Evolutionary conservation across 2,113 vertebrate species (phyloP).

Genomic region (Pogonocichla stellata): DNA sequence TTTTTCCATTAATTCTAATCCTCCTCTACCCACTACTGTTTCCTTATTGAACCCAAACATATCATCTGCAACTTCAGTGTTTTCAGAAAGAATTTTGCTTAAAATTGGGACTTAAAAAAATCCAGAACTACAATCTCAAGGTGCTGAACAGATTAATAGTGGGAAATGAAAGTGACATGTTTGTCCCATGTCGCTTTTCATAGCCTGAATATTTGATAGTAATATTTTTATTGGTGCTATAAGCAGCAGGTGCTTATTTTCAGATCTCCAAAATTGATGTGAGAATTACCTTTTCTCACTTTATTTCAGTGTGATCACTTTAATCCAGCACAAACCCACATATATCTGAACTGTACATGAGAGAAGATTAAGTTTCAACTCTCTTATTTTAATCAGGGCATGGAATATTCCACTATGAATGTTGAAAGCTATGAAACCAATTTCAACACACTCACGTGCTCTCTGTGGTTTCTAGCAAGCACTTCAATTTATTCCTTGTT

Average conservation of each 20-base stretch:
- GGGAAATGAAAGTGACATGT: neutral
- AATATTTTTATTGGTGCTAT: neutral
- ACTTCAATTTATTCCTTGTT: neutral
- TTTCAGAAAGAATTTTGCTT: neutral
- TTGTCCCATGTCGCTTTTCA: neutral
- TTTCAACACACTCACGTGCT: neutral
- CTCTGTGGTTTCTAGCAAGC: neutral
- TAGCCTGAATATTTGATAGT: neutral
- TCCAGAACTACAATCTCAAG: neutral
- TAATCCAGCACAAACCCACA: neutral
- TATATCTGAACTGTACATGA: neutral
- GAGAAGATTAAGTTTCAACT: neutral
- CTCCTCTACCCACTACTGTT: neutral
- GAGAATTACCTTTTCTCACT: neutral
- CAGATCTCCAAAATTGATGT: neutral
- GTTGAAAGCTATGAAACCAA: neutral
- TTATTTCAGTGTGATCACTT: neutral
- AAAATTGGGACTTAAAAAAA: neutral
- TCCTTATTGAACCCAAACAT: neutral
- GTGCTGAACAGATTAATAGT: neutral
- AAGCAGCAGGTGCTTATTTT: neutral
- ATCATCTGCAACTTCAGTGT: neutral
- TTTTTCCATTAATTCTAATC: neutral
- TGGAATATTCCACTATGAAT: neutral
- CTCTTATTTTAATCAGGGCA: neutral